phyloP scores from a whole-genome alignment of 2,113 vertebrate species.

The Erythrolamprus reginae region DNA sequence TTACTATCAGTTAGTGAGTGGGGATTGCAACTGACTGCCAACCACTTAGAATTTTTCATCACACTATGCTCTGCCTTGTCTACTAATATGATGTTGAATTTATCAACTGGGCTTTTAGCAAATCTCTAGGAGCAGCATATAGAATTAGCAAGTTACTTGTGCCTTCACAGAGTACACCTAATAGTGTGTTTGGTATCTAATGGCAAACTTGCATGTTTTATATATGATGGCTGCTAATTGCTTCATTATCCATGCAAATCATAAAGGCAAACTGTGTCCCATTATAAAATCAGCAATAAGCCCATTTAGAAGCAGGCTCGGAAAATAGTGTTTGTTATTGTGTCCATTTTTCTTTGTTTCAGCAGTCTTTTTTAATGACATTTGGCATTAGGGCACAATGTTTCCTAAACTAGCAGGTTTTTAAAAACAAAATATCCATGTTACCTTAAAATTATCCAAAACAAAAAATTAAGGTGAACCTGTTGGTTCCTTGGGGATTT shows the following conservation, averaged over 20 bases:
- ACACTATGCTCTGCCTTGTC: conserved; percentile 34
- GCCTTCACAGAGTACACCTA: conserved; percentile 44
- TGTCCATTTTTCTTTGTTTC: conserved; percentile 59
- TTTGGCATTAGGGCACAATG: conserved; percentile 62
- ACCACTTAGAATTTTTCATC: conserved; percentile 64
- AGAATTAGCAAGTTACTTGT: conserved; percentile 33
- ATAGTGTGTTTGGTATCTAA: conserved; percentile 56
- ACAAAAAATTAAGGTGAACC: conserved; percentile 32
- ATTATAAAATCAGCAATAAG: conserved; percentile 70
- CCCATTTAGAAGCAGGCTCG: conserved; percentile 63
- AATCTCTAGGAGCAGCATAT: conserved; percentile 34
- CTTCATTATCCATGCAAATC: conserved; percentile 78
- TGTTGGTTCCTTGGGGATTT: conserved; percentile 39
- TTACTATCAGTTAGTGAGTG: conserved; percentile 55
- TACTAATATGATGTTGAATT: conserved; percentile 27
- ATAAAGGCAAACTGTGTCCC: conserved; percentile 73
- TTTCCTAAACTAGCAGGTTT: conserved; percentile 54
- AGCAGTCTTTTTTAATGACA: conserved; percentile 54
- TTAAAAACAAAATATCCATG: conserved; percentile 48
- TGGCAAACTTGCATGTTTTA: conserved; percentile 74
- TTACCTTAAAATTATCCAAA: conserved; percentile 64
- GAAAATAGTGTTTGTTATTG: conserved; percentile 53
- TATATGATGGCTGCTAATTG: conserved; percentile 75
- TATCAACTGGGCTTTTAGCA: conserved; percentile 38
- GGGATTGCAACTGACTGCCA: conserved; percentile 51